Base-by-base conservation (phyloP, 1,140 invertebrate genomes). In the Chionoecetes opilio region DNA sequence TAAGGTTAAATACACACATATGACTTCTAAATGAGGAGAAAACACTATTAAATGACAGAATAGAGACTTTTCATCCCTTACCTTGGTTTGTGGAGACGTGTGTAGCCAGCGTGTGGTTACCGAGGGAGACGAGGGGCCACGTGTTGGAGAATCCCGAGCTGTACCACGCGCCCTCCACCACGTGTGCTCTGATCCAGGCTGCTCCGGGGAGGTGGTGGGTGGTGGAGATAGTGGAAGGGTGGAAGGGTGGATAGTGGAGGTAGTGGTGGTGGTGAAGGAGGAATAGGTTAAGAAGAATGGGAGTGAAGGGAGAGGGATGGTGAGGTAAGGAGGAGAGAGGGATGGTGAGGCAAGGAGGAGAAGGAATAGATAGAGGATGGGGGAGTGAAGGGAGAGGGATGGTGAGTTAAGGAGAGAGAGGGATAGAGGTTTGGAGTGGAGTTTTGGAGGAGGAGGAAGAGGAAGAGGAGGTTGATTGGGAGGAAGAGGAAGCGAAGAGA, bases 141-240 rank as follows among this genome's bases (percentile, higher is more conserved):
- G 46, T 92, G 94, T 92, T 84, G 84, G 94, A 95, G 91, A 95
- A 95, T 11, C 94, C 94, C 9, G 90, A 90, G 17, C 90, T 95
- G 37, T 92, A 95, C 94, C 94, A 95, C 14, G 82, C 86, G 31
- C 85, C 94, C 41, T 87, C 84, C 84, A 95, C 94, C n/a, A 95
- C 53, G 41, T 95, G 94, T 5, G 94, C 86, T 32, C 91, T 2
- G 37, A 95, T 29, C 94, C 94, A 95, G 21, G 35, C 94, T 95
- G 94, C 11, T 2, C 82, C 82, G 37, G 11, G 46, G 21, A 21
- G 75, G 85, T 32, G 31, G 41, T 41, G 37, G 41, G 31, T 91
- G 37, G 6, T 31, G 82, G n/a, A 41, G 29, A 3, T 84, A 29
- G n/a, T 21, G 82, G 37, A 3, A 87, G 31, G 46, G 21, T 53